Evolutionary conservation across 1,140 invertebrate species (phyloP), one percentile per base, ranked within the genome.

Genomic region (Drosophila erecta): DNA sequence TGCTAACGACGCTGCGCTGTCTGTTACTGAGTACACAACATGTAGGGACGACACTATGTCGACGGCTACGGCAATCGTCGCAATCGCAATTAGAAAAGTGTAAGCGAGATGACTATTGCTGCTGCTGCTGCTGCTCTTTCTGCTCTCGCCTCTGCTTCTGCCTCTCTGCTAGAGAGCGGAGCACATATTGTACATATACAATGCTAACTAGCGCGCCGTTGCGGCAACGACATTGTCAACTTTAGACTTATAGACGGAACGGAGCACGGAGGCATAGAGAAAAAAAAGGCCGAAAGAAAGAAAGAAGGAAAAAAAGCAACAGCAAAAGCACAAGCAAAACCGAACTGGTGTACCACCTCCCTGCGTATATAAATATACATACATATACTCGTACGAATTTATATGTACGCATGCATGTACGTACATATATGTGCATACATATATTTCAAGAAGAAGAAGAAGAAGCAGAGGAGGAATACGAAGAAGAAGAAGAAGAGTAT

Each of bases 31-130:
- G 64, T 71, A 71, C 67, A 71, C 67, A 71, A 71, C 62, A 56
- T 56, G 64, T 69, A 69, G 65, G 59, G 64, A 66, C 64, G 64
- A 66, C 61, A 60, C 40, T 65, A 65, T 67, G 64, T 67, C 61
- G 64, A 67, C 59, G 47, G 64, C 46, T 50, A 70, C 38, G 40
- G 40, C 40, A 41, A 41, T 41, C 40, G 64, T 24, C 22, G 22
- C 64, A 67, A 70, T 74, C 67, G 69, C 71, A 74, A 74, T 72
- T 72, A 70, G 62, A 72, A 72, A 72, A 72, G 71, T 74, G 71
- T 74, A 74, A 74, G 71, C 71, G 71, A 74, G 71, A 74, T 73
- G 56, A 73, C 71, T 74, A 74, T 72, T 74, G 71, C 38, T 59
- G 24, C 47, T 30, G 44, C 43, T 46, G 22, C 14, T 27, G 20